phyloP scores from a whole-genome alignment of 2,113 vertebrate genomes.

The Acinonyx jubatus region DNA sequence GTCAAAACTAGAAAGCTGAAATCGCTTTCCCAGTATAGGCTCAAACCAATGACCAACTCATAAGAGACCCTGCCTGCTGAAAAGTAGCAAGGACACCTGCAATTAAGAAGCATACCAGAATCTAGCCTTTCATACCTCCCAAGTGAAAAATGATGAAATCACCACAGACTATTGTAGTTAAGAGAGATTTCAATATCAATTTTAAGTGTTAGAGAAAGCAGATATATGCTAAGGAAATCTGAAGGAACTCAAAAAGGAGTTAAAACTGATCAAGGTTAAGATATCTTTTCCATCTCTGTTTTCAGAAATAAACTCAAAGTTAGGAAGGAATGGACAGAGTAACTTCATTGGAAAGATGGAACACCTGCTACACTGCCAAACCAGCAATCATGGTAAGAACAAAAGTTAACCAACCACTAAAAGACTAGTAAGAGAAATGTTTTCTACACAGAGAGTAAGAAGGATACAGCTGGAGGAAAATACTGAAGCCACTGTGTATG shows the following conservation, averaged over 20 bases:
- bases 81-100: slow-evolving; percentile 36
- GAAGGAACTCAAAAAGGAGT: slow-evolving; percentile 4
- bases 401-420: background rate
- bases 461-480: slow-evolving; percentile 39
- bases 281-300: background rate
- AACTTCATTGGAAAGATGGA: background rate
- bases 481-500: background rate
- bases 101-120: background rate
- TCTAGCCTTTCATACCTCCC: background rate
- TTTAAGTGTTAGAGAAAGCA: slow-evolving; percentile 25
- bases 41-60: slow-evolving; percentile 27
- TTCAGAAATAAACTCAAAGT: slow-evolving; percentile 39
- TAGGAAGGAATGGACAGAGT: background rate
- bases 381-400: background rate
- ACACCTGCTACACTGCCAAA: background rate
- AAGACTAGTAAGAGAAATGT: background rate
- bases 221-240: background rate
- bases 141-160: slow-evolving; percentile 31
- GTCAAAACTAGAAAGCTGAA: slow-evolving; percentile 1
- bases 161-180: background rate
- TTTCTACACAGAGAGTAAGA: background rate
- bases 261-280: background rate
- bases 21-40: background rate
- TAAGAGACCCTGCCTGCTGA: background rate
- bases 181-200: background rate